Percentiles rank a stretch among this genome's conserved stretches.
These are phyloP conservation scores for Phytoseiulus persimilis DNA, from an alignment of 2,888 invertebrate genomes.

Conservation along the genomic window DNA sequence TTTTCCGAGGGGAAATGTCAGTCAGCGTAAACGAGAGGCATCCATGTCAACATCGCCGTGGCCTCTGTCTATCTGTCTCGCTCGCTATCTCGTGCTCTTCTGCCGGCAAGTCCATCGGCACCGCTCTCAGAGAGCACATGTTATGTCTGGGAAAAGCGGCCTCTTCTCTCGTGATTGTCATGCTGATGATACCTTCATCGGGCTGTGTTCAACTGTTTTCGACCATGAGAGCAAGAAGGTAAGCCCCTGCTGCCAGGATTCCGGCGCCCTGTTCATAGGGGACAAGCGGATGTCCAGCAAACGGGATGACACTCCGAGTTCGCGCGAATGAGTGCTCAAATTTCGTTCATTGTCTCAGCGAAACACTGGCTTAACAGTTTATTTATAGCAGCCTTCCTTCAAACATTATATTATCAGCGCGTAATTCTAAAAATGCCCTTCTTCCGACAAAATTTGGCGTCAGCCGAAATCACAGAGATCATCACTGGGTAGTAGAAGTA, in stretches of 20 bases:
- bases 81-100: not conserved
- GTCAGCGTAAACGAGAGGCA: constrained; percentile 5
- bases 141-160: not conserved
- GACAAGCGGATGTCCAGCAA: too few species aligned
- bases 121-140: not conserved
- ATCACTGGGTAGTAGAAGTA: constrained; percentile 10
- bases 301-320: too few species aligned
- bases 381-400: not conserved
- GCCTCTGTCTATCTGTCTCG: not conserved
- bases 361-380: not conserved
- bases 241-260: not conserved
- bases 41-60: constrained; percentile 5
- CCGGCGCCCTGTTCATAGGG: too few species aligned
- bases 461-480: constrained; percentile 37
- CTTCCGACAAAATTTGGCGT: not conserved
- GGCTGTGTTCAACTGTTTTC: not conserved
- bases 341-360: not conserved
- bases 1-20: not conserved
- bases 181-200: not conserved
- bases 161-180: not conserved
- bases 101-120: not conserved
- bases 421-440: not conserved
- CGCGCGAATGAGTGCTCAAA: not conserved
- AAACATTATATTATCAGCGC: not conserved
- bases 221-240: not conserved